Percentiles rank a stretch among this genome's conserved stretches.
These are phyloP conservation scores for Neodon shergylaensis DNA, from an alignment of 2,113 vertebrate genomes.

Conservation along the genomic window DNA sequence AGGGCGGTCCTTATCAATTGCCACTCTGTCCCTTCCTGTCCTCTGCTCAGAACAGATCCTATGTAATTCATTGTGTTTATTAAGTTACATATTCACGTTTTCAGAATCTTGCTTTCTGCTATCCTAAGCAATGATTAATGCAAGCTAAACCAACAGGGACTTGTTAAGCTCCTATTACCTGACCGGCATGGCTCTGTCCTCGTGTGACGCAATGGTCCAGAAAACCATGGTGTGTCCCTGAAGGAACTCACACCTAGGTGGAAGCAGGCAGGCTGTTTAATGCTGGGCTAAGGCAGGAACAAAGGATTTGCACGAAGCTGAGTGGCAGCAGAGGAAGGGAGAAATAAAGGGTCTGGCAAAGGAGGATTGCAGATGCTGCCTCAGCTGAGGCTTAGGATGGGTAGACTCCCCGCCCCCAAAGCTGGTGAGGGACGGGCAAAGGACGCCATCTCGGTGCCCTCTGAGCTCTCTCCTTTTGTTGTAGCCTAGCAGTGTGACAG, in stretches of 20 bases:
- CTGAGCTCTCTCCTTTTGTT: background rate
- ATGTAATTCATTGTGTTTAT: background rate
- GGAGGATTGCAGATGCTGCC: background rate
- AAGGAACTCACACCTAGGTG: background rate
- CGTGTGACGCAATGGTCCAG: background rate
- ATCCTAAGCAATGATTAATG: background rate
- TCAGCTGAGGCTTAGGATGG: background rate
- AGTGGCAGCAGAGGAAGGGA: background rate
- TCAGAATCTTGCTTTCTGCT: constrained; percentile 6
- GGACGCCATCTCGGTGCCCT: background rate
- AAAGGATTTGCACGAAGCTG: background rate
- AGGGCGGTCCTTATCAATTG: background rate
- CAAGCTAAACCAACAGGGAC: background rate
- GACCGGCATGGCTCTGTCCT: background rate
- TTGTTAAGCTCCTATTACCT: background rate
- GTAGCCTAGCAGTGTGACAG: background rate
- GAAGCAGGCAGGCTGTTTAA: background rate
- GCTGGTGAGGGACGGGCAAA: background rate
- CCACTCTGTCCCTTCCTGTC: background rate
- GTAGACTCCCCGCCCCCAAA: background rate
- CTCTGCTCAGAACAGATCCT: background rate
- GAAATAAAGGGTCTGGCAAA: background rate
- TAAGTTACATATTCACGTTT: background rate
- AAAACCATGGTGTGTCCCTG: background rate
- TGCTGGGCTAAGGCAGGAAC: background rate